Percentiles rank a stretch among this genome's conserved stretches.
phyloP scores from a whole-genome alignment of 2,888 invertebrate species.

The Oxytorus armatus region DNA sequence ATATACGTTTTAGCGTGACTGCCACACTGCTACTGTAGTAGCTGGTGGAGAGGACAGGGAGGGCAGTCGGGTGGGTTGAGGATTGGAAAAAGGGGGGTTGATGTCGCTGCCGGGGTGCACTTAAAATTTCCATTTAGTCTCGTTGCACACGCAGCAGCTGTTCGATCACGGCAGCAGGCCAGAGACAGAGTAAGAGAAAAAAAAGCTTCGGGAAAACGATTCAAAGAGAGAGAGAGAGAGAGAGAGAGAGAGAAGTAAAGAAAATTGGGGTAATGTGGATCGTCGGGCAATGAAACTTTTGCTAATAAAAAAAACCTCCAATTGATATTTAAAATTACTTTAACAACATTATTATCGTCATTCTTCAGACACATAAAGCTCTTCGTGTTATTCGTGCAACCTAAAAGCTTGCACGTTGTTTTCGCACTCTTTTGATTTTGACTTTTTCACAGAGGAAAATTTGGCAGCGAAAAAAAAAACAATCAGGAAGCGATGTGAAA shows the following conservation, averaged over 20 bases:
- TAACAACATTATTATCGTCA: no score
- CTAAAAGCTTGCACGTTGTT: no score
- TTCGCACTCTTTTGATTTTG: no score
- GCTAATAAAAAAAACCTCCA: no score
- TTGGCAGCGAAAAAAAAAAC: no score
- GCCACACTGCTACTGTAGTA: constrained; percentile 39
- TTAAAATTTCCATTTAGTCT: constrained; percentile 78
- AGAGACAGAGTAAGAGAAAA: constrained; percentile 39
- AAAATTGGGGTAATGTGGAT: constrained; percentile 3
- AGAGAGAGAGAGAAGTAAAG: background rate
- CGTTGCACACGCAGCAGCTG: constrained; percentile 72
- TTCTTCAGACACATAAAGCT: no score
- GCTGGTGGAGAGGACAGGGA: no score
- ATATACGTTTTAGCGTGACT: constrained; percentile 44
- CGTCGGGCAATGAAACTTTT: background rate
- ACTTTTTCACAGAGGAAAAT: no score
- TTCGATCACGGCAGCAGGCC: constrained; percentile 68
- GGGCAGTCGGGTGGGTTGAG: constrained; percentile 2
- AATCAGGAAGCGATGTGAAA: no score
- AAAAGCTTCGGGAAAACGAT: constrained; percentile 32
- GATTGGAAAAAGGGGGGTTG: constrained; percentile 32
- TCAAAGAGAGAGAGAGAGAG: background rate
- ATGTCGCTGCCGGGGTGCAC: constrained; percentile 70
- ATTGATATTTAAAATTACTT: no score
- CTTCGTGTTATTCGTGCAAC: no score